Conservation (phyloP, 1,140 invertebrate genomes). For the Protaetia brevitarsis region DNA sequence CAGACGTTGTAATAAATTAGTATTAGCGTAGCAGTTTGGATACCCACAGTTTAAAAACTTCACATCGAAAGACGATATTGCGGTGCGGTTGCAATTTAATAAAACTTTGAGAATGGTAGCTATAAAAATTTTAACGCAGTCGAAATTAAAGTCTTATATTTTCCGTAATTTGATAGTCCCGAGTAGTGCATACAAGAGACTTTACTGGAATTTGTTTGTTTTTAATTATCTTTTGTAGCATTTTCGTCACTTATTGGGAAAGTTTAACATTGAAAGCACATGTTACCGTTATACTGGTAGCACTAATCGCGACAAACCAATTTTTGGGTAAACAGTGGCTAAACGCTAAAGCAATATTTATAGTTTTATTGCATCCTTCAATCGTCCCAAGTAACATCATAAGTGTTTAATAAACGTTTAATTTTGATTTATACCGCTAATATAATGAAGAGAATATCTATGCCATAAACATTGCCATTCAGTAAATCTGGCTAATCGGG, state of each 20-base stretch:
- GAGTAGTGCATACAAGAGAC: neutral
- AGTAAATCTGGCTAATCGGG: no score
- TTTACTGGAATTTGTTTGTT: neutral
- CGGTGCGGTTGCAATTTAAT: neutral
- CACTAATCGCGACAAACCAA: no score
- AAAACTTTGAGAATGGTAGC: neutral
- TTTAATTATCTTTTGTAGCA: neutral
- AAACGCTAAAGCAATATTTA: no score
- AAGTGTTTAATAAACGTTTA: no score
- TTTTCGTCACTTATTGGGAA: neutral
- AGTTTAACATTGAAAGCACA: neutral
- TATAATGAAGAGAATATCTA: no score
- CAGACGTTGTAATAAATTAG: no score
- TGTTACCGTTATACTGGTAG: neutral
- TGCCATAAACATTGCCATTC: no score
- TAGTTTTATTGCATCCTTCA: no score
- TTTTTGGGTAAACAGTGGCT: no score
- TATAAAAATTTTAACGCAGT: neutral
- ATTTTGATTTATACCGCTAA: no score
- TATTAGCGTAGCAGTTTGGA: neutral
- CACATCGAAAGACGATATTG: constrained; percentile 1
- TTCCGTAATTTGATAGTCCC: neutral
- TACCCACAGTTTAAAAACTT: neutral
- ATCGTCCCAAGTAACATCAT: no score
- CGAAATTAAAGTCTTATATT: constrained; percentile 11